These are phyloP conservation scores for Bombus confusus DNA, from an alignment of 1,140 invertebrate genomes.

Conservation along the genomic window DNA sequence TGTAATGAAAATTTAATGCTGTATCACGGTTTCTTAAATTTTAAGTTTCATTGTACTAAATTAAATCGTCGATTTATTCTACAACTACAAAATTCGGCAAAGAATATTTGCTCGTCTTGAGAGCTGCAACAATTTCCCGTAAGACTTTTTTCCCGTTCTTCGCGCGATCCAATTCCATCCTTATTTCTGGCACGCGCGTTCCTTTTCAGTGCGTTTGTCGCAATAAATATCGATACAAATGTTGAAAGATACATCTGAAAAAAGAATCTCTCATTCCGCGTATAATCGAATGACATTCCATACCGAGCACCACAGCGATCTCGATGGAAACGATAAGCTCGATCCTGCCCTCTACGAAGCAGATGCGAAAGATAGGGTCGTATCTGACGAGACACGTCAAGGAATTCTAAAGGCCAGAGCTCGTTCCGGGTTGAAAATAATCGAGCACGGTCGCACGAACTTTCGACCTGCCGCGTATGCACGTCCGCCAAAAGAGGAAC, in stretches of 20 bases:
- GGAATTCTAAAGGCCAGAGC: constrained; percentile 35
- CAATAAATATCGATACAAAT: too few relatives aligned
- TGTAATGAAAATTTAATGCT: not conserved
- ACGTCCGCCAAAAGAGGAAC: constrained; percentile 72
- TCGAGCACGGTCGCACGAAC: constrained; percentile 77
- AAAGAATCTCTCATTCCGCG: not conserved
- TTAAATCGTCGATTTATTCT: too few relatives aligned
- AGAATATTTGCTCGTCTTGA: too few relatives aligned
- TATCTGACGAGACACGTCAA: constrained; percentile 36
- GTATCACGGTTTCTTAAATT: too few relatives aligned
- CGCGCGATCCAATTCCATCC: too few relatives aligned
- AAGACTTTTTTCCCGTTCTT: too few relatives aligned
- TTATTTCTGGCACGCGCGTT: too few relatives aligned
- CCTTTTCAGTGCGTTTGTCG: too few relatives aligned
- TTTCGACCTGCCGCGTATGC: constrained; percentile 80
- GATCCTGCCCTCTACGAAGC: constrained; percentile 11
- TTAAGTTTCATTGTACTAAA: too few relatives aligned
- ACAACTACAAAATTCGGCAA: too few relatives aligned
- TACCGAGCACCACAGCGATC: not conserved
- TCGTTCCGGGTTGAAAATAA: constrained; percentile 80
- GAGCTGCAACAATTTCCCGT: too few relatives aligned
- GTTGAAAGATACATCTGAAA: not conserved
- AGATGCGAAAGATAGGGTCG: constrained; percentile 29
- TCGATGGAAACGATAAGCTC: not conserved
- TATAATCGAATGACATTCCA: not conserved